phyloP scores from a whole-genome alignment of 2,113 vertebrate genomes.

The Chionomys nivalis region DNA sequence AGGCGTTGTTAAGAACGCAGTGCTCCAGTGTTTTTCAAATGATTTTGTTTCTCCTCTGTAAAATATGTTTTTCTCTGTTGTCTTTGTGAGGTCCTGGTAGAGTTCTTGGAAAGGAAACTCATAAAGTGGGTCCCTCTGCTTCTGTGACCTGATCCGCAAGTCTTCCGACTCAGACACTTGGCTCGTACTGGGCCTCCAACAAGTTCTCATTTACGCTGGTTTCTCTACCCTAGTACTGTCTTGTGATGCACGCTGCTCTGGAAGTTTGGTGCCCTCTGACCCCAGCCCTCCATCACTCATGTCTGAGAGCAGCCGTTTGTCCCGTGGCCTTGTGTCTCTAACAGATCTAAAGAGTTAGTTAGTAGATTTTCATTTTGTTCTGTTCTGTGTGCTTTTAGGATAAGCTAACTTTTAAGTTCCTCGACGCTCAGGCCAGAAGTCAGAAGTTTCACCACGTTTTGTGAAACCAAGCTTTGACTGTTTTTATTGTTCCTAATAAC shows the following conservation, averaged over 20 bases:
- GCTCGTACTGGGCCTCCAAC: background rate
- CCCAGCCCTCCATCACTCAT: background rate
- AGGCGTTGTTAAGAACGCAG: background rate
- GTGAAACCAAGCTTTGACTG: background rate
- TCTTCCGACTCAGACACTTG: background rate
- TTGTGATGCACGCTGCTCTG: background rate
- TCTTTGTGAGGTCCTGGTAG: background rate
- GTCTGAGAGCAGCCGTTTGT: background rate
- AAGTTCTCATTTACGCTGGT: accelerated
- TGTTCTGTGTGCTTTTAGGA: background rate
- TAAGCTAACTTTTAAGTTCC: background rate
- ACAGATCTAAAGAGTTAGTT: background rate
- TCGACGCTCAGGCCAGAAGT: background rate
- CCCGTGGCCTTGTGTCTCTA: background rate
- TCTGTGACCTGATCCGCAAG: background rate
- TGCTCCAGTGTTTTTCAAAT: background rate
- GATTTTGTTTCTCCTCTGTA: background rate
- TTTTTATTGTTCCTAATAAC: background rate
- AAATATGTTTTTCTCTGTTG: background rate
- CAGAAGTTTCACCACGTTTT: background rate
- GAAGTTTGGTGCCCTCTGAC: background rate
- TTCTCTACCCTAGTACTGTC: background rate
- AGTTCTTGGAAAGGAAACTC: background rate
- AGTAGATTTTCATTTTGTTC: background rate
- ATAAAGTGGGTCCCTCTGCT: background rate